Base-by-base conservation (phyloP, 2,888 invertebrate genomes). In the Microdon myrmicae region DNA sequence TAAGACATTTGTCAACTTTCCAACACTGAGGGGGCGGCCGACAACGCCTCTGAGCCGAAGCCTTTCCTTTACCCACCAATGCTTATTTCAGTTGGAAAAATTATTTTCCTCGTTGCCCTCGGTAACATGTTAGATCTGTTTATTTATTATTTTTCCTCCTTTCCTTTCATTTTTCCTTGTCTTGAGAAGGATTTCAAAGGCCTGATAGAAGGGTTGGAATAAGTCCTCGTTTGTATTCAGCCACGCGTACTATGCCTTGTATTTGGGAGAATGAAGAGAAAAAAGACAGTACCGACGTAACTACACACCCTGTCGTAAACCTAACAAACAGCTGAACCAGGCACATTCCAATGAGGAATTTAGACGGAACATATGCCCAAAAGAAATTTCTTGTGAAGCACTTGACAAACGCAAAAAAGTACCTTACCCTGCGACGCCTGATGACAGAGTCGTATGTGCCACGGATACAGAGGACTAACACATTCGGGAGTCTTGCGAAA, bases 1-100 rank as follows among this genome's bases (percentile, higher is more conserved):
- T 53, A 59, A 53, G 41, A 47, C 59, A 19, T 59, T 51, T 58
- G 58, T 51, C 51, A 58, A 45, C 51, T 38, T 31, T 32, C 54
- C 31, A 34, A 44, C 7, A 38, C 37, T 37, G 8, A 37, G 37
- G 12, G 9, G 7, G 7, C 5, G 2, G 25, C 3, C 12, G 25
- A 37, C 13, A 29, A 43, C 13, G 20, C 5, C 39, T n/a, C n/a
- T n/a, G n/a, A n/a, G n/a, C 39, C 14, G 7, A 32, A 9, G 26
- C 26, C 17, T 19, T 23, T 8, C 9, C 29, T 29, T 44, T 44
- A n/a, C n/a, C n/a, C n/a, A n/a, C n/a, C n/a, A n/a, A n/a, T n/a
- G 19, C 29, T 28, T 32, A 48, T 41, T 34, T 29, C 23, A 32
- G 10, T 4, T 14, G 20, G 5, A 19, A 45, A 17, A 26, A 14